Evolutionary conservation across 2,797 vertebrate genomes (phyloP).

Genomic region (Siniperca obscura): DNA sequence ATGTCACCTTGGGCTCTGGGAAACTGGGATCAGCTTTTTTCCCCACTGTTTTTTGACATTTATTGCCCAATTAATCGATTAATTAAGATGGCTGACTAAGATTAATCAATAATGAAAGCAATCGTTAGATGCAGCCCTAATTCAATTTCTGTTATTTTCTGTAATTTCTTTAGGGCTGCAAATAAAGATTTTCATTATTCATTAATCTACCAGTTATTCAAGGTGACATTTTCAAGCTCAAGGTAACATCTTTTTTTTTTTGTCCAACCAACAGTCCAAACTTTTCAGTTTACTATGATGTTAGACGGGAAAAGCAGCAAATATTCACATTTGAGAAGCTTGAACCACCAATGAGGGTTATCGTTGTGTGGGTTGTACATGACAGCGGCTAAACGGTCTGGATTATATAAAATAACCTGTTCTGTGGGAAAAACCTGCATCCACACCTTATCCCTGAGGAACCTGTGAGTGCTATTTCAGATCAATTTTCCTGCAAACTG

Average conservation of each 20-base stretch:
- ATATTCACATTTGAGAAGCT: background rate
- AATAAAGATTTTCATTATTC: background rate
- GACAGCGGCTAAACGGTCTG: background rate
- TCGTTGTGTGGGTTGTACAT: background rate
- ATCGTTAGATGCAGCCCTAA: background rate
- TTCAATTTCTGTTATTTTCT: background rate
- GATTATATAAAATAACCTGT: background rate
- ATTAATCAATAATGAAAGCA: background rate
- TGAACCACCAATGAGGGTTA: no score
- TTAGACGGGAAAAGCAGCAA: background rate
- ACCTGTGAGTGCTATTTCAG: conserved; percentile 18
- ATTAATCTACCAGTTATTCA: background rate
- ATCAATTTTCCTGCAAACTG: conserved; percentile 25
- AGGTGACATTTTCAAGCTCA: background rate
- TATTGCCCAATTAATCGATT: background rate
- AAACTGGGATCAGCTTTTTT: background rate
- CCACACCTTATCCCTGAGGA: background rate
- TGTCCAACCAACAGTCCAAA: no score
- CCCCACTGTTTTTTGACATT: background rate
- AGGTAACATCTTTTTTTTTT: background rate
- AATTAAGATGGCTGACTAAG: background rate
- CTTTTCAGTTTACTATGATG: background rate
- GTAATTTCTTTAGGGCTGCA: background rate
- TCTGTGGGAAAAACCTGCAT: background rate
- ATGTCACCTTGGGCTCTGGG: background rate